Evolutionary conservation across 2,888 invertebrate species (phyloP), one percentile per base, ranked within the genome.

Genomic region (Leptopilina drosophilae): DNA sequence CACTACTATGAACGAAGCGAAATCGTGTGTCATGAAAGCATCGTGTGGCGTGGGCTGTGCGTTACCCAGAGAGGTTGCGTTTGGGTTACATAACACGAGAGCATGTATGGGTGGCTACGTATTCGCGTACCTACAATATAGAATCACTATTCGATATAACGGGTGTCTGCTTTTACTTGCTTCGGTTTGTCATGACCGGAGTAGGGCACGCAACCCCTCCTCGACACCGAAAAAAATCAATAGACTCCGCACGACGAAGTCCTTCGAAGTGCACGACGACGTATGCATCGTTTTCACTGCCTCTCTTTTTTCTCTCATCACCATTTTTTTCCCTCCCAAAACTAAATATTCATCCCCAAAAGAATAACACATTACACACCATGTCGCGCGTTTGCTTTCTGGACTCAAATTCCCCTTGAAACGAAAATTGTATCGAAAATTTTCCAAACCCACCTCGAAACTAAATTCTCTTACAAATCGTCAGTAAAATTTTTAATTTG

Each of bases 161-260:
- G 76, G 76, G 75, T 67, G 78, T 66, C 78, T 76, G 64, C 33
- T 20, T 76, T 76, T 64, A 64, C 69, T 75, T 76, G 42, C 56
- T 59, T 78, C 65, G 76, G 76, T 78, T 78, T 66, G 66, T 64
- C 76, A 75, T 59, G 78, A 76, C 56, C 20, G 33, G 64, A 78
- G 76, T 78, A 78, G 76, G 78, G 78, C 75, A 78, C 40, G 76
- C 76, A 76, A 78, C 42, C 49, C 75, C 64, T 77, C 64, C 69
- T 46, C 65, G 49, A 65, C 66, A 40, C 15, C 65, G 73, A 80
- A 81, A 82, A 81, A 82, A 82, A 84, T 82, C 82, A 83, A 83
- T 82, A 83, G 64, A 81, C 78, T 77, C 77, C 80, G 79, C 77
- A 67, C 73, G 67, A 79, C 78, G 75, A 82, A 81, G 79, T 81